Conservation (phyloP, 2,888 invertebrate species). For the Drymonia ruficornis region DNA sequence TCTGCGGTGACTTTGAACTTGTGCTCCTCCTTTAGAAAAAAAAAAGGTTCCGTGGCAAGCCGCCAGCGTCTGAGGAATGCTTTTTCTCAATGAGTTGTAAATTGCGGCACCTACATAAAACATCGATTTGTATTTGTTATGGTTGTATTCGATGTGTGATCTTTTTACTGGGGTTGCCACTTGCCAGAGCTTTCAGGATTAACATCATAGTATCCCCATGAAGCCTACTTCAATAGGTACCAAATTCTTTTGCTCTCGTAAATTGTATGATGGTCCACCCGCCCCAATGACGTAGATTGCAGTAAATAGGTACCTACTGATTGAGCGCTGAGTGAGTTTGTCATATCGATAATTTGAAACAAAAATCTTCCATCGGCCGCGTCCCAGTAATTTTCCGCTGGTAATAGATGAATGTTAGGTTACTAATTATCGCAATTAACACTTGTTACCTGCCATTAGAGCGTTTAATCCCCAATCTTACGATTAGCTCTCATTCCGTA, state of each 20-base stretch:
- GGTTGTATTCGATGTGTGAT: too few species aligned
- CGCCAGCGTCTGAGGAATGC: background rate
- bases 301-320: background rate
- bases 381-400: slow-evolving; percentile 31
- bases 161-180: too few species aligned
- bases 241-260: too few species aligned
- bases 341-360: background rate
- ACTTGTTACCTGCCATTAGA: slow-evolving; percentile 9
- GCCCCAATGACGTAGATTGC: too few species aligned
- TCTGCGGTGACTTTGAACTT: background rate
- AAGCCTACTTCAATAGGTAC: too few species aligned
- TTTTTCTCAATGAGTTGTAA: slow-evolving; percentile 1
- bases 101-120: background rate
- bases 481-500: background rate
- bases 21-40: background rate
- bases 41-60: background rate
- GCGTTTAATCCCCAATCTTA: slow-evolving; percentile 23
- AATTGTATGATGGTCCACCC: too few species aligned
- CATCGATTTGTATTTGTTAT: too few species aligned
- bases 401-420: slow-evolving; percentile 5
- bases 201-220: too few species aligned
- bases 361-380: slow-evolving; percentile 31
- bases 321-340: background rate
- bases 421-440: slow-evolving; percentile 31
- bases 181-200: too few species aligned